These are phyloP conservation scores for Daboia siamensis DNA, from an alignment of 2,113 vertebrate genomes.

Conservation along the genomic window DNA sequence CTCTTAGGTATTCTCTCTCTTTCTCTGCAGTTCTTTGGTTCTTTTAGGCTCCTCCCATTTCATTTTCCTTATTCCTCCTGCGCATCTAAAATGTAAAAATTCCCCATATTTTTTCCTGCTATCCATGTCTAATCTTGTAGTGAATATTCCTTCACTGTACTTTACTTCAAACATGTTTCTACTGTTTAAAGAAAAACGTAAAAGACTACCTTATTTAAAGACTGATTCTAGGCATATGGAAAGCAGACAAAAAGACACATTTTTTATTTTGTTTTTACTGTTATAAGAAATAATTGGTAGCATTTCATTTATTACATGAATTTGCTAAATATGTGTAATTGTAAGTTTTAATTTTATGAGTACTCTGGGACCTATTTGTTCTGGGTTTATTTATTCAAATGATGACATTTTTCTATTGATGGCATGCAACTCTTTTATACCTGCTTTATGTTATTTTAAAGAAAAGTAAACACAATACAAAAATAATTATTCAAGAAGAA, in stretches of 20 bases:
- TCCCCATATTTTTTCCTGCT: neutral
- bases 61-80: neutral
- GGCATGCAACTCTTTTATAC: neutral
- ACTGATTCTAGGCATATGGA: neutral
- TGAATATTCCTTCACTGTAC: neutral
- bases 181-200: neutral
- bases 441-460: neutral
- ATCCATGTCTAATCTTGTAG: neutral
- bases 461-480: neutral
- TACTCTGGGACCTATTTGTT: neutral
- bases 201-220: neutral
- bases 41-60: neutral
- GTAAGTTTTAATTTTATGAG: neutral
- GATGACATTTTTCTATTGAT: neutral
- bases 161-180: neutral
- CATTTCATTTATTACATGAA: neutral
- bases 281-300: neutral
- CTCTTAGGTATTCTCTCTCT: neutral
- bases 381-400: neutral
- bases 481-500: neutral
- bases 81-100: neutral
- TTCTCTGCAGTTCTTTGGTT: neutral
- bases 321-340: neutral
- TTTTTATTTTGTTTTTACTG: constrained; percentile 1
- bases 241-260: neutral